A percentile compares a stretch with the other conserved stretches of the same genome.
Conservation (phyloP, 1,140 invertebrate species). For the Cotesia typhae region DNA sequence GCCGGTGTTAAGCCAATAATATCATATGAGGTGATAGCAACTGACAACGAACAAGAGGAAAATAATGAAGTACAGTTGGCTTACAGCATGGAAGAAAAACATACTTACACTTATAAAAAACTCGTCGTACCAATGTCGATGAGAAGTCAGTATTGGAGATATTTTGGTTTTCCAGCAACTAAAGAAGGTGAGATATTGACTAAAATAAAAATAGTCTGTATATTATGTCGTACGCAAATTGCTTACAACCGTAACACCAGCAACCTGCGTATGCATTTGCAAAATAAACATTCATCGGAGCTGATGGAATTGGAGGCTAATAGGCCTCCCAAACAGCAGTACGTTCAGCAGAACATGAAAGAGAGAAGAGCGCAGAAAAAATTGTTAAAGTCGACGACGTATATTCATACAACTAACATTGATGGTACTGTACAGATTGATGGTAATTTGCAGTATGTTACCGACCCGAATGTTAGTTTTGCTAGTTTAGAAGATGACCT, state of each 20-base stretch:
- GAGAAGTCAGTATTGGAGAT: constrained; percentile 74
- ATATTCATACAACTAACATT: constrained; percentile 63
- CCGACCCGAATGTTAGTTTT: constrained; percentile 58
- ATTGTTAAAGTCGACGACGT: constrained; percentile 56
- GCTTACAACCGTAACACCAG: constrained; percentile 74
- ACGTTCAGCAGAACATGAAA: constrained; percentile 55
- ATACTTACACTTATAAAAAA: constrained; percentile 60
- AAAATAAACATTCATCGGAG: constrained; percentile 69
- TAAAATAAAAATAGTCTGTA: constrained; percentile 72
- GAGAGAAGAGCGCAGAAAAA: constrained; percentile 61
- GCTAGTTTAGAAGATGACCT: constrained; percentile 57
- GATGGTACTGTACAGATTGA: constrained; percentile 65
- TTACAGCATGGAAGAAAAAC: constrained; percentile 63
- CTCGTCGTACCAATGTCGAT: constrained; percentile 69
- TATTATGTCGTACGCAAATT: constrained; percentile 71
- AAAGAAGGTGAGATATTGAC: constrained; percentile 71
- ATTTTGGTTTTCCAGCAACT: constrained; percentile 73
- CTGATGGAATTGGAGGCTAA: constrained; percentile 62
- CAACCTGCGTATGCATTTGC: constrained; percentile 70
- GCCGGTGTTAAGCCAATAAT: constrained; percentile 31
- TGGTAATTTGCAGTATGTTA: constrained; percentile 63
- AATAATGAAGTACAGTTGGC: constrained; percentile 56
- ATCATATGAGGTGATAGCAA: not conserved
- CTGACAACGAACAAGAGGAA: constrained; percentile 28
- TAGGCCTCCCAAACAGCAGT: constrained; percentile 52